Evolutionary conservation across 2,888 invertebrate genomes (phyloP).

Genomic region (Pheosia tremula): DNA sequence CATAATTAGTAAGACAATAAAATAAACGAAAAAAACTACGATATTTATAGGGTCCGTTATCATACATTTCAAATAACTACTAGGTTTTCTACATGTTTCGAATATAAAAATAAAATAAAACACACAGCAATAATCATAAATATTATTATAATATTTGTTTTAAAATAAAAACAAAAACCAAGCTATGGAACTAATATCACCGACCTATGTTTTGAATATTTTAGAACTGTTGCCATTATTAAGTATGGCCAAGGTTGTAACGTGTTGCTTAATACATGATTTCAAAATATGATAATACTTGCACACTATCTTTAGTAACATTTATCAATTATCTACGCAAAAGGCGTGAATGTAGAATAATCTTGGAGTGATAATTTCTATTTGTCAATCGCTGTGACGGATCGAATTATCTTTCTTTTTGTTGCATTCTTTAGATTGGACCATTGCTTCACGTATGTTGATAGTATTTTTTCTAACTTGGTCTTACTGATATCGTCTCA

Average conservation of each 20-base stretch:
- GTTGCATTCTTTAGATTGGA: constrained; percentile 1
- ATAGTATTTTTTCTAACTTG: background rate
- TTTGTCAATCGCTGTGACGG: constrained; percentile 19
- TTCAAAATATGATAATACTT: constrained; percentile 39
- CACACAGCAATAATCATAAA: no score
- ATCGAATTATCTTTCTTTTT: background rate
- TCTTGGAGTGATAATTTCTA: constrained; percentile 27
- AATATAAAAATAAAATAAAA: no score
- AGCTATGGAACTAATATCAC: no score
- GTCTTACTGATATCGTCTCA: background rate
- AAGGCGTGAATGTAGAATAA: constrained; percentile 26
- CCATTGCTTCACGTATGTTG: background rate
- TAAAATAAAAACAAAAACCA: constrained; percentile 5
- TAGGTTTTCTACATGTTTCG: no score
- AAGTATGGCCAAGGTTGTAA: constrained; percentile 32
- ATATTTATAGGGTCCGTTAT: no score
- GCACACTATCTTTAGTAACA: constrained; percentile 27
- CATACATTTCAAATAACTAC: no score
- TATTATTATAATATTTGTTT: background rate
- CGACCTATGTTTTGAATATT: constrained; percentile 28
- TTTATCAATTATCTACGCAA: constrained; percentile 31
- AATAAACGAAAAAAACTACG: no score
- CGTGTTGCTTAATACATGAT: constrained; percentile 42
- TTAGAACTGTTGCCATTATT: constrained; percentile 7
- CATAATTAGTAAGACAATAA: no score